Base-by-base conservation (phyloP, 2,797 vertebrate species). In the Microcaecilia unicolor region DNA sequence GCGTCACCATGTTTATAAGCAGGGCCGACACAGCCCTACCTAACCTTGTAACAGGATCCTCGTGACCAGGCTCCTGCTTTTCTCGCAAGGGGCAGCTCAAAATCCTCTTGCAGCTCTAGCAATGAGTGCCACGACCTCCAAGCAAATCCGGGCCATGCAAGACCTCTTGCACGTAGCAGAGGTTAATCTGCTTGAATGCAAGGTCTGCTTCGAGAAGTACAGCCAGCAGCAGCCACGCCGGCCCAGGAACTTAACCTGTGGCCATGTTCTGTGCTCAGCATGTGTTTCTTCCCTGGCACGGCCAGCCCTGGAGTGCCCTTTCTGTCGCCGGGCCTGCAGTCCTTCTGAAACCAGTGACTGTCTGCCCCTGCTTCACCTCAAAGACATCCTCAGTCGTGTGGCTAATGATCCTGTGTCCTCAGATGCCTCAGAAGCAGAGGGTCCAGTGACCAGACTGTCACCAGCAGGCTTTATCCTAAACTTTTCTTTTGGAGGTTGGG, bases 201-300 rank as follows among this genome's bases (percentile, higher is more conserved):
- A 96, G 70, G 91, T 98, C 58, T 98, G 94, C 58, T 95, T 97
- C 18, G 91, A 93, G 58, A 75, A 51, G 27, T 94, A 90, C 67
- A 71, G 64, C 24, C 51, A 44, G 12, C 52, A 64, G 25, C 76
- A 71, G 64, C 66, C 62, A 28, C 78, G 67, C 35, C 80, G 85
- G 23, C 89, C 91, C 1, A 83, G 83, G 33, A 91, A 87, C 59
- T 78, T 96, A 37, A 67, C 82, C 25, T 97, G 94, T 32, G 92
- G 93, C 11, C 94, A 97, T 58, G 87, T 93, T 34, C 83, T 94
- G 13, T 95, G 93, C 49, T 67, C 69, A 59, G 83, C 76, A 61
- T 98, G 94, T 53, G 67, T 92, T 44, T 63, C 34, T 2, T 64
- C 82, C 16, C 64, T 96, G 61, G 66, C 84, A 32, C 80, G 81